Evolutionary conservation across 2,888 invertebrate genomes (phyloP), one percentile per base, ranked within the genome.

Genomic region (Hemaris fuciformis): DNA sequence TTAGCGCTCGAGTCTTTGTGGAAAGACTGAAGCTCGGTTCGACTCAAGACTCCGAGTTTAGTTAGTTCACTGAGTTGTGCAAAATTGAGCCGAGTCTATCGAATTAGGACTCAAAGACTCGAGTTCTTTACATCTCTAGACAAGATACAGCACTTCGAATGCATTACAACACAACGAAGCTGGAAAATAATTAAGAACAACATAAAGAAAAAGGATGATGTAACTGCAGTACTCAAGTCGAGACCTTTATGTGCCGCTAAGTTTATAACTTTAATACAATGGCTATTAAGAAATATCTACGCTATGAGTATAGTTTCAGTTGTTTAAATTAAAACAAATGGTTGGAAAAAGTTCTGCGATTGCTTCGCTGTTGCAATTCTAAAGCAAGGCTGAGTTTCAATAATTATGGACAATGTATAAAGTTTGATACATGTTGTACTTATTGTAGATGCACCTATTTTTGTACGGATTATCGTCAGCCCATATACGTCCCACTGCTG

Each of bases 241-340:
- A 67, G 63, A 61, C 57, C 46, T 61, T 66, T 59, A 65, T 64
- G 66, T 66, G 61, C 62, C 59, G 62, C 64, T 56, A 66, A 67
- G 63, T 70, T 66, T 64, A 60, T 62, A 63, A 66, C 62, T 68
- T 66, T 63, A 66, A 67, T 67, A 53, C 53, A 53, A 53, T 18
- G 18, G 10, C 53, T 18, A 53, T 53, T 53, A 53, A 31, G 53
- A 53, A 27, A 53, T 53, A 53, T 53, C 18, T 53, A 20, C 53
- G 53, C 53, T 10, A 15, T 18, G 53, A 53, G 53, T 53, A 53
- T 53, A 53, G 53, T 53, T 53, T 31, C 53, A 31, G 53, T 48
- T 45, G 46, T 27, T 53, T 53, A 53, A 53, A 53, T 53, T 53
- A 53, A 53, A 53, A 53, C 53, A 31, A 53, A 53, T 53, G 53